A percentile compares a stretch with the other conserved stretches of the same genome.
These are phyloP conservation scores for Protophormia terraenovae DNA, from an alignment of 2,888 invertebrate species.

Conservation along the genomic window DNA sequence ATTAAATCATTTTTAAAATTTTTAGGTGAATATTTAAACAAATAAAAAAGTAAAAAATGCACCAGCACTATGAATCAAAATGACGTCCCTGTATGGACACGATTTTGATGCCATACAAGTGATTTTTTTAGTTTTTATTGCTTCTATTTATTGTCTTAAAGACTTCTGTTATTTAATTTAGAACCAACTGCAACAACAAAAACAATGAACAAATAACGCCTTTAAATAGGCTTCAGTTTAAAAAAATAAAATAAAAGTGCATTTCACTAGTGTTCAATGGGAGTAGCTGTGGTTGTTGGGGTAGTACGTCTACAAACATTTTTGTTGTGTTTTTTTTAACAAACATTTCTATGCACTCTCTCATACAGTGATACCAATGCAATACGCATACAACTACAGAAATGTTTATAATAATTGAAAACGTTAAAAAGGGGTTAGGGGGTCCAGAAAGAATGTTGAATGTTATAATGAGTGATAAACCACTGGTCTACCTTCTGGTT, in stretches of 20 bases:
- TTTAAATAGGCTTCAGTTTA: conserved; percentile 68
- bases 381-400: neutral
- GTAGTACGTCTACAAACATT: conserved; percentile 18
- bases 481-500: conserved; percentile 32
- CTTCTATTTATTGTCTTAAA: conserved; percentile 56
- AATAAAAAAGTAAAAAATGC: neutral
- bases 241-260: conserved; percentile 36
- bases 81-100: conserved; percentile 33
- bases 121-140: conserved; percentile 69
- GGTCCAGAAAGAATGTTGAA: neutral
- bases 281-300: neutral
- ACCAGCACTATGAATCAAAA: neutral
- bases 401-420: conserved; percentile 31
- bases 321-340: conserved; percentile 23
- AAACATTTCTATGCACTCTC: conserved; percentile 7
- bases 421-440: neutral
- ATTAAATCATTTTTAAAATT: neutral
- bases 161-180: conserved; percentile 73
- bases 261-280: conserved; percentile 25
- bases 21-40: neutral
- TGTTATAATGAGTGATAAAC: conserved; percentile 42
- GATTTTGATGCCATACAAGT: conserved; percentile 78
- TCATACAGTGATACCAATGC: neutral
- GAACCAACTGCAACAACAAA: conserved; percentile 55
- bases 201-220: conserved; percentile 69